Evolutionary conservation across 1,140 invertebrate genomes (phyloP).

Genomic region (Anastrepha obliqua): DNA sequence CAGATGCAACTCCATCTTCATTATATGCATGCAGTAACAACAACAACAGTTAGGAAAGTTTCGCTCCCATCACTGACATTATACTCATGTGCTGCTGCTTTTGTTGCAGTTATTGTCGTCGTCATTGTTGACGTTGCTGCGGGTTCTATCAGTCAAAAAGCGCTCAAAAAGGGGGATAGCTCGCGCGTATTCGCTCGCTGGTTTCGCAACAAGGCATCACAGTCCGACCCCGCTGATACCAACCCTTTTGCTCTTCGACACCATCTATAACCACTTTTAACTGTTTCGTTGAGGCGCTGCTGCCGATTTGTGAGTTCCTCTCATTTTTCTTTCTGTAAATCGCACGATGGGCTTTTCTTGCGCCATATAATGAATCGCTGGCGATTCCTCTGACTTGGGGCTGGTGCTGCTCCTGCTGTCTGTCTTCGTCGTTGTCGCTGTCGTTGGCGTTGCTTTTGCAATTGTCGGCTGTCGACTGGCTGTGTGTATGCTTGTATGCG

Average conservation of each 20-base stretch:
- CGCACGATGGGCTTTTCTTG: conserved; percentile 30
- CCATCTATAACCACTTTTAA: too few species aligned
- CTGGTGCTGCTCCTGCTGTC: conserved; percentile 21
- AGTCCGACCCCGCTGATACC: not conserved
- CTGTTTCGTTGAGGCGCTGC: not conserved
- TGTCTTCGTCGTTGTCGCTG: conserved; percentile 18
- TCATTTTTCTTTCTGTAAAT: conserved; percentile 51
- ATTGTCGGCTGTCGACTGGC: conserved; percentile 9
- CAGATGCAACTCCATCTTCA: not conserved
- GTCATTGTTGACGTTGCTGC: not conserved
- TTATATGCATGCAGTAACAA: not conserved
- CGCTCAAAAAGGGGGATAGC: not conserved
- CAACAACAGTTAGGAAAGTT: not conserved
- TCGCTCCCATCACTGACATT: not conserved
- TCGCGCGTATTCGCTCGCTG: conserved; percentile 5
- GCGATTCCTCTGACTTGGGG: conserved; percentile 9
- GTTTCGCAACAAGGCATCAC: not conserved
- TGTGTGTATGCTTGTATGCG: not conserved
- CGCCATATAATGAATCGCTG: not conserved
- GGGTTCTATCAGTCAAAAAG: conserved; percentile 18
- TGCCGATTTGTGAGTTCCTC: conserved; percentile 28
- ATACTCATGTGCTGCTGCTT: not conserved
- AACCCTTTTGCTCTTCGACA: not conserved
- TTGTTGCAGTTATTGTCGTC: not conserved
- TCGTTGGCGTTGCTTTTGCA: conserved; percentile 38